Base-by-base conservation (phyloP, 2,888 invertebrate genomes). In the Galeruca laticollis region DNA sequence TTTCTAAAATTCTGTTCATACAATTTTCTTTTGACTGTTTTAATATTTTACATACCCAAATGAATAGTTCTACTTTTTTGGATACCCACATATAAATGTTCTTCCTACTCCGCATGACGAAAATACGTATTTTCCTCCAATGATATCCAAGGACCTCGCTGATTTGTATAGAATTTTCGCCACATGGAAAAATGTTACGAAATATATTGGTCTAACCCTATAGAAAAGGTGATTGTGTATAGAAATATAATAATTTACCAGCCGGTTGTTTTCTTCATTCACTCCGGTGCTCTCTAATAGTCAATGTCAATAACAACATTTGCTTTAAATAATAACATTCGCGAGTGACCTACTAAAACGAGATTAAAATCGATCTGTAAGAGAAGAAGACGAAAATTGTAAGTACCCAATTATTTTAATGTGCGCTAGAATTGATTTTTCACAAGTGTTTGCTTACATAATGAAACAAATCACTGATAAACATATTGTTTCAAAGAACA, bases 221-320 rank as follows among this genome's bases (percentile, higher is more conserved):
- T 70, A 67, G 33, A 31, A n/a, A 43, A 62, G 49, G 47, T 70
- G 60, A 60, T 63, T 59, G 49, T 51, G 69, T 18, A 59, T 51
- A 33, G 67, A 65, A 47, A 67, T 70, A 70, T 67, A 69, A 69
- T 60, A 60, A 67, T 63, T 63, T 21, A 21, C 70, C 21, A 63
- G 63, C 54, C 63, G 62, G 60, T 47, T 62, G 51, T 69, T 62
- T 66, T 64, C 70, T 70, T 64, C 70, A 70, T 63, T 70, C 67
- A 40, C 57, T 67, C 31, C 59, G 59, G 60, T 70, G 70, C 63
- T 68, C 52, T 67, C 70, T 59, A 67, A 63, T 63, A 70, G 70
- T 62, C 70, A 67, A 70, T 63, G 70, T 68, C 67, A 70, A 63
- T 67, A 70, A 68, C 61, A 57, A 56, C 59, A 67, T 63, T 67